Percentiles rank a stretch among this genome's conserved stretches.
Conservation (phyloP, 2,113 vertebrate genomes). For the Athene cunicularia region DNA sequence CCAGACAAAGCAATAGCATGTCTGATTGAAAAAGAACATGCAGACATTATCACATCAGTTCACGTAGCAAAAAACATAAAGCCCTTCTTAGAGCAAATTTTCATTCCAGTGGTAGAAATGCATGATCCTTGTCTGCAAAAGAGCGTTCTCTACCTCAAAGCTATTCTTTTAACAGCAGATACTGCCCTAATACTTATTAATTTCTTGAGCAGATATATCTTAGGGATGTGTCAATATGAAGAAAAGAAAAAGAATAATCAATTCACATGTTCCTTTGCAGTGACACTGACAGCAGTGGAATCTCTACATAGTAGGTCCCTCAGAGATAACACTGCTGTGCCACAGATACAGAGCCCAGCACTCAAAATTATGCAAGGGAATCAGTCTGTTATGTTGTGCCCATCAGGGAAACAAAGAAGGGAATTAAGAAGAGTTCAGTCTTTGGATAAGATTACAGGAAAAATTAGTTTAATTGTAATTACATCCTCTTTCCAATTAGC, state of each 20-base stretch:
- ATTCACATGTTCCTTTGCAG: background rate
- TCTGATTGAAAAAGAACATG: background rate
- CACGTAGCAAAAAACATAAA: background rate
- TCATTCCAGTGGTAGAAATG: background rate
- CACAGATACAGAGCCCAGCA: background rate
- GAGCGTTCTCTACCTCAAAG: background rate
- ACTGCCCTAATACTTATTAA: background rate
- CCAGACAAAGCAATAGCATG: background rate
- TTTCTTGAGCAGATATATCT: background rate
- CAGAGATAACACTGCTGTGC: background rate
- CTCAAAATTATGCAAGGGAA: background rate
- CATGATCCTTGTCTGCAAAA: background rate
- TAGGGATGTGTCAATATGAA: background rate
- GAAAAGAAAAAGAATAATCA: background rate
- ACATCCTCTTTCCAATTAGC: slow-evolving; percentile 20
- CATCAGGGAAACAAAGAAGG: background rate
- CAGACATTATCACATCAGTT: background rate
- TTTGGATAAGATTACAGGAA: slow-evolving; percentile 12
- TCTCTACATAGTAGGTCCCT: background rate
- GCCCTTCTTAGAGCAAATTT: background rate
- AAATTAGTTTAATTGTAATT: slow-evolving; percentile 29
- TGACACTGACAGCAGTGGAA: background rate
- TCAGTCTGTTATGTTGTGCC: background rate
- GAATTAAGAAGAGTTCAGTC: background rate
- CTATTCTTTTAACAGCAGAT: background rate